These are phyloP conservation scores for Tautogolabrus adspersus DNA, from an alignment of 2,113 vertebrate genomes.

Conservation along the genomic window DNA sequence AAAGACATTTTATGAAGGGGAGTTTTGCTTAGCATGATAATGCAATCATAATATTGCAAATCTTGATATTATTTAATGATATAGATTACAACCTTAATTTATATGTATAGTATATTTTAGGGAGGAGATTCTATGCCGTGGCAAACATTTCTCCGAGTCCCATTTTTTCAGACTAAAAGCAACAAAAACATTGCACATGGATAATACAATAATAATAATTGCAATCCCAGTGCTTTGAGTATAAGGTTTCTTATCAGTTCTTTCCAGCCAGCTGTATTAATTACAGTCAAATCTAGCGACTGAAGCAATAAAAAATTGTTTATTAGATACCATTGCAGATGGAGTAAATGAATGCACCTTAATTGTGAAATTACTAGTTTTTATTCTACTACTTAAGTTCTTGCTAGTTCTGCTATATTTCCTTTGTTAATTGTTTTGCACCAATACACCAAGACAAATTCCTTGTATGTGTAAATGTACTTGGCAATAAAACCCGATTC, in stretches of 20 bases:
- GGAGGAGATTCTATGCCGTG: background rate
- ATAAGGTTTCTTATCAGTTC: constrained; percentile 12
- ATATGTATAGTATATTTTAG: background rate
- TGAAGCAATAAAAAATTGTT: background rate
- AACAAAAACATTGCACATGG: background rate
- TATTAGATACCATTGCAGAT: background rate
- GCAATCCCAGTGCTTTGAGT: background rate
- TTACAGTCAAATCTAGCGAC: background rate
- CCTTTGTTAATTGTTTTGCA: no score
- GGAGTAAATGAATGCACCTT: background rate
- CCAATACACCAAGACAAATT: no score
- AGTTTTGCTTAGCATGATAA: no score
- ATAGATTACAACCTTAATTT: background rate
- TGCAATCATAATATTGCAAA: no score
- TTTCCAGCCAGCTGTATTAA: background rate
- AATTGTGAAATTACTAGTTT: no score
- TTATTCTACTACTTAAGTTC: no score
- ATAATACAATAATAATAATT: constrained; percentile 6
- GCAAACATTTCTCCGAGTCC: background rate
- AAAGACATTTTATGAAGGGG: no score
- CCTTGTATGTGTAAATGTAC: no score
- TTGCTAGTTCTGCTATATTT: no score
- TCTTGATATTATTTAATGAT: background rate
- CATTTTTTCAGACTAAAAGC: constrained; percentile 17
- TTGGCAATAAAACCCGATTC: no score